phyloP scores from a whole-genome alignment of 1,140 invertebrate species.

The Drosophila subpulchrella region DNA sequence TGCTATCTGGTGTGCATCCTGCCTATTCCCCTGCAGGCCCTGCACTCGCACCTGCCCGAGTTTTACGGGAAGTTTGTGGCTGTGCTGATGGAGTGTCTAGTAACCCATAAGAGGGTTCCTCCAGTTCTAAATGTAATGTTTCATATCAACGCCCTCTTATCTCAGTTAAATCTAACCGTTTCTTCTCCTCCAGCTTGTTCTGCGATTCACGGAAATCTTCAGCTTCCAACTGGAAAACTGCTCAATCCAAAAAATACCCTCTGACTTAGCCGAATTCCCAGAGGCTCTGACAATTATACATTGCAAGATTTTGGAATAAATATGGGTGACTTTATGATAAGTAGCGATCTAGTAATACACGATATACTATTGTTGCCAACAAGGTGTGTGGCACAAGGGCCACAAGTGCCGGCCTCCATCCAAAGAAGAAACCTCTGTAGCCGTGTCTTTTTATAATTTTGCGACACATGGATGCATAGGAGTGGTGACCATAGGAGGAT shows the following conservation, averaged over 20 bases:
- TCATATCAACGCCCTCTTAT: neutral
- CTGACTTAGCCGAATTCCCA: constrained; percentile 11
- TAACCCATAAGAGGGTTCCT: constrained; percentile 18
- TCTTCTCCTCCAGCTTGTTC: constrained; percentile 29
- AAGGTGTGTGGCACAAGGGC: constrained; percentile 2
- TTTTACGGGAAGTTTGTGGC: constrained; percentile 65
- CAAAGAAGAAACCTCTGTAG: constrained; percentile 27
- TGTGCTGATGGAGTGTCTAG: constrained; percentile 46
- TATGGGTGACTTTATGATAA: neutral
- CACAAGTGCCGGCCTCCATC: constrained; percentile 15
- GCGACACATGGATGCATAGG: neutral
- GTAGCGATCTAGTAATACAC: neutral
- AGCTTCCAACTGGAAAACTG: constrained; percentile 37
- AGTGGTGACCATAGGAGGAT: neutral
- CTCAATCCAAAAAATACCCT: neutral
- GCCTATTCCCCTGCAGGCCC: constrained; percentile 54
- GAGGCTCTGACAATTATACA: constrained; percentile 35
- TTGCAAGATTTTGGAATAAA: constrained; percentile 38
- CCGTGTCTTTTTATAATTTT: constrained; percentile 21
- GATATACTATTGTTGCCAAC: constrained; percentile 3
- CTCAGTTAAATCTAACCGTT: constrained; percentile 5
- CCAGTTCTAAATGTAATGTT: constrained; percentile 31
- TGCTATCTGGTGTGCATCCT: constrained; percentile 66
- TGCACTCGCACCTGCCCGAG: constrained; percentile 47
- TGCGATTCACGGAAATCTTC: constrained; percentile 48